A percentile compares a stretch with the other conserved stretches of the same genome.
Evolutionary conservation across 2,888 invertebrate genomes (phyloP).

Genomic region (Notodonta dromedarius): DNA sequence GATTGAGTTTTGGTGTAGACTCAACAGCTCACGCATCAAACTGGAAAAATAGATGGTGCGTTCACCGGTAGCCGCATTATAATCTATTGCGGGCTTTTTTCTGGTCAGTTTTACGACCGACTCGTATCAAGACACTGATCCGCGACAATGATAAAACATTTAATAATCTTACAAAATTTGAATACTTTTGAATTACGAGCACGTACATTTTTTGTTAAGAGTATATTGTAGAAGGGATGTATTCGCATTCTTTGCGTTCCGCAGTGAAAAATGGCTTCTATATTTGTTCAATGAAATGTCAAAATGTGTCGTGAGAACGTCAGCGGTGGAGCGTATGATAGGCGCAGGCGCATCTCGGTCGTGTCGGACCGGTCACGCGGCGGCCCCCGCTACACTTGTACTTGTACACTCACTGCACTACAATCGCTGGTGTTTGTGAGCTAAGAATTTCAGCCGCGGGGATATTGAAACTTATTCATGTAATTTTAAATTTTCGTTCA

Average conservation of each 20-base stretch:
- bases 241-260: slow-evolving; percentile 65
- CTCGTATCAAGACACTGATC: slow-evolving; percentile 40
- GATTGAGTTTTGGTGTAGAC: slow-evolving; percentile 69
- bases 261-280: slow-evolving; percentile 76
- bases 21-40: slow-evolving; percentile 40
- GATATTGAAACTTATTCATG: slow-evolving; percentile 54
- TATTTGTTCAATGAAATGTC: slow-evolving; percentile 81
- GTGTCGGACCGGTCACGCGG: slow-evolving; percentile 76
- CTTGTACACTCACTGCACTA: slow-evolving; percentile 32
- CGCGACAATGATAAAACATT: slow-evolving; percentile 52
- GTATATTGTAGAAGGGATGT: slow-evolving; percentile 40
- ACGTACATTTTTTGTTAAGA: slow-evolving; percentile 40
- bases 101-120: slow-evolving; percentile 37
- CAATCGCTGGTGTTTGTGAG: slow-evolving; percentile 47
- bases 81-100: slow-evolving; percentile 56
- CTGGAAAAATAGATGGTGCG: slow-evolving; percentile 43
- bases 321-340: slow-evolving; percentile 61
- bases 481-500: slow-evolving; percentile 17
- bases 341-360: slow-evolving; percentile 52
- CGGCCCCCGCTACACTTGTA: slow-evolving; percentile 61
- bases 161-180: background rate
- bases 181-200: background rate
- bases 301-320: slow-evolving; percentile 79
- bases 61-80: slow-evolving; percentile 66
- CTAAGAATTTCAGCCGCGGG: slow-evolving; percentile 66